These are phyloP conservation scores for Tragelaphus scriptus DNA, from an alignment of 2,113 vertebrate species.

Conservation along the genomic window DNA sequence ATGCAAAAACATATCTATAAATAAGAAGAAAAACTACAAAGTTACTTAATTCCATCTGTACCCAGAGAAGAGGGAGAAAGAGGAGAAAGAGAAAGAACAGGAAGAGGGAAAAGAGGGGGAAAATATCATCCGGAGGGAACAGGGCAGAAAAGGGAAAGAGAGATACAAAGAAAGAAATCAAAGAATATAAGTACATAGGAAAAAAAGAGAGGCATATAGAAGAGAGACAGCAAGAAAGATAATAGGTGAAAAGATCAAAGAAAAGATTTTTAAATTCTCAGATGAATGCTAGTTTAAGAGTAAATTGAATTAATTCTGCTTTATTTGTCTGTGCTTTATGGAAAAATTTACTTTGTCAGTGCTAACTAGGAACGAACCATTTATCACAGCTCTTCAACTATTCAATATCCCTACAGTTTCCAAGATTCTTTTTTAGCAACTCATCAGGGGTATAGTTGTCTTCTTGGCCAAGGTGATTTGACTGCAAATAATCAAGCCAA, in stretches of 20 bases:
- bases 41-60: not conserved
- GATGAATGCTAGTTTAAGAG: not conserved
- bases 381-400: not conserved
- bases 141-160: not conserved
- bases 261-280: not conserved
- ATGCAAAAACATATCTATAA: not conserved
- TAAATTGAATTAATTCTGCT: not conserved
- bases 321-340: not conserved
- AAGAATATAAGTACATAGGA: not conserved
- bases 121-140: not conserved
- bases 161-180: not conserved
- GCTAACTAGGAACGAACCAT: not conserved
- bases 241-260: not conserved
- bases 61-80: not conserved
- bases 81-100: not conserved
- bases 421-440: not conserved
- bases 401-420: not conserved
- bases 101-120: not conserved
- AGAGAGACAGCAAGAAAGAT: not conserved
- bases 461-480: not conserved
- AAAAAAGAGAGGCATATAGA: not conserved
- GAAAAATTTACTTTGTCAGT: not conserved
- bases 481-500: not conserved
- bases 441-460: not conserved
- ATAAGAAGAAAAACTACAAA: not conserved